These are phyloP conservation scores for Margarornis squamiger DNA, from an alignment of 2,797 vertebrate species.

Conservation along the genomic window DNA sequence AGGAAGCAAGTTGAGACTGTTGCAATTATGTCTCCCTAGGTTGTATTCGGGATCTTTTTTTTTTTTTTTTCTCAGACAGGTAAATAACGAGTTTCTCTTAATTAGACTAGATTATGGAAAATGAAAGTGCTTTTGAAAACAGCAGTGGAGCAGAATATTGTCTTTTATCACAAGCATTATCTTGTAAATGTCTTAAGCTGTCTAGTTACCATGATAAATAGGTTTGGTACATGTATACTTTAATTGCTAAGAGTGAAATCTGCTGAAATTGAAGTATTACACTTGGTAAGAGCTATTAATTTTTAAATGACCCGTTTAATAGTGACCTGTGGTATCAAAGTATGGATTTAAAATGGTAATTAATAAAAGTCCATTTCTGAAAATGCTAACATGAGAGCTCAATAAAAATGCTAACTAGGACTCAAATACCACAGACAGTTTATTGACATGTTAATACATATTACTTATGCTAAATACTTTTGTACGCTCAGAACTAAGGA, in stretches of 20 bases:
- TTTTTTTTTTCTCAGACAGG: slow-evolving; percentile 28
- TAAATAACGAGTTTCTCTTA: slow-evolving; percentile 68
- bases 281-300: slow-evolving; percentile 75
- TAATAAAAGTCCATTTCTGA: slow-evolving; percentile 78
- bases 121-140: slow-evolving; percentile 55
- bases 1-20: slow-evolving; percentile 36
- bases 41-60: slow-evolving; percentile 42
- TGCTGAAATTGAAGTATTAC: slow-evolving; percentile 77
- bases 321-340: slow-evolving; percentile 75
- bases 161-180: slow-evolving; percentile 65
- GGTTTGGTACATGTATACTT: slow-evolving; percentile 67
- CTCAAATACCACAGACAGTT: slow-evolving; percentile 71
- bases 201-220: slow-evolving; percentile 79
- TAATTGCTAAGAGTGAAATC: slow-evolving; percentile 77
- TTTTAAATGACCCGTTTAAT: slow-evolving; percentile 80
- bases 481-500: slow-evolving; percentile 55
- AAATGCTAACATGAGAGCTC: slow-evolving; percentile 77
- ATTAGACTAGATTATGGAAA: slow-evolving; percentile 61
- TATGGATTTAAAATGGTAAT: slow-evolving; percentile 82
- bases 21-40: slow-evolving; percentile 28
- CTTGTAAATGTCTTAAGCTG: slow-evolving; percentile 73
- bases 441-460: slow-evolving; percentile 78
- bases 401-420: slow-evolving; percentile 83
- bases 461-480: slow-evolving; percentile 72
- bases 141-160: slow-evolving; percentile 28